phyloP scores from a whole-genome alignment of 2,888 invertebrate species.

The Rhamphomyia laevipes region DNA sequence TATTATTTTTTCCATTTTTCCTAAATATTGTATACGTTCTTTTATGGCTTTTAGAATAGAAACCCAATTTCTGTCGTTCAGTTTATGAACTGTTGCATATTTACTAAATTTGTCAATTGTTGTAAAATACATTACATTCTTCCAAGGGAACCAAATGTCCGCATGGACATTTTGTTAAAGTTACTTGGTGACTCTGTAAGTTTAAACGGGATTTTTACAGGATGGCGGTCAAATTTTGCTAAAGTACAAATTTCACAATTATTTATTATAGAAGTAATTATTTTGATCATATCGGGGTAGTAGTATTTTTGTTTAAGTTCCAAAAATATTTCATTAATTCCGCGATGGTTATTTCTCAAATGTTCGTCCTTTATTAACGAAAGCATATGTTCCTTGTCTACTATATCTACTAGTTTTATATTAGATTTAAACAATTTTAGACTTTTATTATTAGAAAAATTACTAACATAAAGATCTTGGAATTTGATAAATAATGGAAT shows the following conservation, averaged over 20 bases:
- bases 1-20: no score
- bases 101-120: slow-evolving; percentile 2
- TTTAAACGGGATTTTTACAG: background rate
- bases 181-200: background rate
- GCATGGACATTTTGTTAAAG: slow-evolving; percentile 4
- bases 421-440: slow-evolving; percentile 6
- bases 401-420: background rate
- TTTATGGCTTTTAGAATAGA: slow-evolving; percentile 6
- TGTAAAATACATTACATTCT: slow-evolving; percentile 3
- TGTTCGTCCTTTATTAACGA: background rate
- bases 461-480: background rate
- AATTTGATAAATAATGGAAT: background rate
- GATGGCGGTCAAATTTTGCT: slow-evolving; percentile 3
- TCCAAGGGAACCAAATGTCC: slow-evolving; percentile 3
- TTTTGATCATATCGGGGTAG: background rate
- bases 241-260: slow-evolving; percentile 1
- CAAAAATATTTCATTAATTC: slow-evolving; percentile 2
- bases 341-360: slow-evolving; percentile 1
- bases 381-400: background rate
- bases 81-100: background rate
- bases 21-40: no score
- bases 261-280: background rate
- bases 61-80: background rate
- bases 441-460: background rate
- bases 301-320: background rate